Evolutionary conservation across 1,140 invertebrate species (phyloP).

Genomic region (Melipona quadrifasciata): DNA sequence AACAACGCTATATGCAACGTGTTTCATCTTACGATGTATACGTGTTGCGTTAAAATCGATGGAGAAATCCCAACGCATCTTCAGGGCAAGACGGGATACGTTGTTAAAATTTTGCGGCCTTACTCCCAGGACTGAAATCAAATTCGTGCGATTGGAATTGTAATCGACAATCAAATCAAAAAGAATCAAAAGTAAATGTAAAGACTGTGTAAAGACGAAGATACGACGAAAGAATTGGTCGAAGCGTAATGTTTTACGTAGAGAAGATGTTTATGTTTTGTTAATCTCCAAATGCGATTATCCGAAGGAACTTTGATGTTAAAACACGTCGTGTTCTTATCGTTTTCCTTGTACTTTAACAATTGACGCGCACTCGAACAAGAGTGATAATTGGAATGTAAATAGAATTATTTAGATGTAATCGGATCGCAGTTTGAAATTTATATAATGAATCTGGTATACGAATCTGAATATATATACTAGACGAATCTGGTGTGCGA

Average conservation of each 20-base stretch:
- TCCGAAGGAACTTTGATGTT: background rate
- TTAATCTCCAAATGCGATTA: background rate
- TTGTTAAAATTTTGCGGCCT: conserved; percentile 48
- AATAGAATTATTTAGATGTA: conserved; percentile 38
- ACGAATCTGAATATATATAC: too few relatives aligned
- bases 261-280: background rate
- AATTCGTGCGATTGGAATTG: conserved; percentile 27
- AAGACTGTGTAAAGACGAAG: conserved; percentile 1
- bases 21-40: background rate
- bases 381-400: conserved; percentile 28
- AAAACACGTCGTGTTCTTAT: background rate
- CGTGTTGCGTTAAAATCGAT: background rate
- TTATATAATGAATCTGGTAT: background rate
- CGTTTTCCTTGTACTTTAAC: conserved; percentile 5
- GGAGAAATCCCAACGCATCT: background rate
- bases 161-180: conserved; percentile 39
- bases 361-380: background rate
- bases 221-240: background rate
- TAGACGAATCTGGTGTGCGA: too few relatives aligned
- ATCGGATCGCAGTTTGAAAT: background rate
- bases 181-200: background rate
- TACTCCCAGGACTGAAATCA: conserved; percentile 43
- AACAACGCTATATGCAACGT: background rate
- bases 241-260: background rate
- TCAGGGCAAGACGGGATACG: background rate